A percentile compares a stretch with the other conserved stretches of the same genome.
phyloP scores from a whole-genome alignment of 2,113 vertebrate genomes.

The Typhlomys cinereus region DNA sequence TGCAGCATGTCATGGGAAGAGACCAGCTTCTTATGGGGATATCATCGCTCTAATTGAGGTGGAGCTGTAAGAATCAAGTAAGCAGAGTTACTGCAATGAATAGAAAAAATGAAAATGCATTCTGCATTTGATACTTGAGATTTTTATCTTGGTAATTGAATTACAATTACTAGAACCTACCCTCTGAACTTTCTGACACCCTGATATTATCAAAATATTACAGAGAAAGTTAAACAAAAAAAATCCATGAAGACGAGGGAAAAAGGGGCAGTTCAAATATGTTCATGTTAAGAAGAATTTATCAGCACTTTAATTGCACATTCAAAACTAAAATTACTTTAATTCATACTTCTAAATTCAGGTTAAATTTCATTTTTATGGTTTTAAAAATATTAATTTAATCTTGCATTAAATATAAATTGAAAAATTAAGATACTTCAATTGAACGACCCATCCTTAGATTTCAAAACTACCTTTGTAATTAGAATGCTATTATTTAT shows the following conservation, averaged over 20 bases:
- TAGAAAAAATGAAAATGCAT: slow-evolving; percentile 49
- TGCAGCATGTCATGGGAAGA: slow-evolving; percentile 21
- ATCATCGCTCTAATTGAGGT: slow-evolving; percentile 35
- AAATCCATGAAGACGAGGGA: not conserved
- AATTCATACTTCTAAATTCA: not conserved
- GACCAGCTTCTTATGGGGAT: slow-evolving; percentile 23
- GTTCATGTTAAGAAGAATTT: slow-evolving; percentile 5
- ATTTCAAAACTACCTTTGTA: not conserved
- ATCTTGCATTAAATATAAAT: slow-evolving; percentile 14
- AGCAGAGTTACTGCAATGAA: slow-evolving; percentile 33
- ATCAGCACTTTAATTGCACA: not conserved
- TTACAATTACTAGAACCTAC: not conserved
- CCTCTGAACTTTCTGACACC: not conserved
- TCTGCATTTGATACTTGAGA: slow-evolving; percentile 57
- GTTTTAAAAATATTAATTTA: not conserved
- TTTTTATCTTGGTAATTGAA: slow-evolving; percentile 45
- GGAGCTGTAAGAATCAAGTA: slow-evolving; percentile 37
- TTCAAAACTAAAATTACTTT: slow-evolving; percentile 26
- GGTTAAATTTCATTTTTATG: slow-evolving; percentile 5
- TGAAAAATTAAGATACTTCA: not conserved
- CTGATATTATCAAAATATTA: not conserved
- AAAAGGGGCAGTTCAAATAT: not conserved
- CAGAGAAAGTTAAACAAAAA: not conserved
- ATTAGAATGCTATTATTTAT: not conserved
- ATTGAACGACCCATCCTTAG: not conserved